Evolutionary conservation across 2,797 vertebrate species (phyloP).

Genomic region (Heteromormyrus szaboi): DNA sequence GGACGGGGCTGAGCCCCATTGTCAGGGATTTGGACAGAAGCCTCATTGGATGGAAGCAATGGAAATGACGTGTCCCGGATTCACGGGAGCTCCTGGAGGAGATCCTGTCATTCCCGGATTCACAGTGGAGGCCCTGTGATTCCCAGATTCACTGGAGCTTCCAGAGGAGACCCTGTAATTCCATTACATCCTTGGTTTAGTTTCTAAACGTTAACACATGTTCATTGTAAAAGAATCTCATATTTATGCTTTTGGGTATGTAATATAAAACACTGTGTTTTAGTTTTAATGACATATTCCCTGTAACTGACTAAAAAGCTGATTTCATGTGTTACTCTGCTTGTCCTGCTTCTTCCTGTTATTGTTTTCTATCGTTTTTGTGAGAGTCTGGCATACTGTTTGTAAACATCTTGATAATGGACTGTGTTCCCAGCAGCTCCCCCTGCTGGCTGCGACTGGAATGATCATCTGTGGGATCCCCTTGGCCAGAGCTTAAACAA

Average conservation of each 20-base stretch:
- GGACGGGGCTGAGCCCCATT: not conserved
- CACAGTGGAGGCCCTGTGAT: not conserved
- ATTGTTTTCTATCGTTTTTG: not conserved
- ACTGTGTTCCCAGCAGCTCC: not conserved
- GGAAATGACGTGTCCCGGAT: not conserved
- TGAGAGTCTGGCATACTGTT: not conserved
- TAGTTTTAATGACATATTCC: not conserved
- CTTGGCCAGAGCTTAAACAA: not conserved
- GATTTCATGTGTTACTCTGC: not conserved
- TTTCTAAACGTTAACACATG: not conserved
- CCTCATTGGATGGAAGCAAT: not conserved
- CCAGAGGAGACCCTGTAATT: not conserved
- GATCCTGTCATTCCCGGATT: not conserved
- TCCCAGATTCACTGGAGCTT: not conserved
- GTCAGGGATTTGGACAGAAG: not conserved
- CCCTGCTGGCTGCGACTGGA: not conserved
- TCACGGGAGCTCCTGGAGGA: not conserved
- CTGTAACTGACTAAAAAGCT: not conserved
- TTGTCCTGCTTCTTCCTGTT: not conserved
- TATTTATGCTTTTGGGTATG: not conserved
- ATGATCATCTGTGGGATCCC: not conserved
- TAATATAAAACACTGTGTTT: not conserved
- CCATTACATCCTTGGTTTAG: not conserved
- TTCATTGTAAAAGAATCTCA: not conserved
- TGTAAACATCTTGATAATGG: not conserved